Evolutionary conservation across 2,888 invertebrate species (phyloP).

Genomic region (Synanthedon vespiformis): DNA sequence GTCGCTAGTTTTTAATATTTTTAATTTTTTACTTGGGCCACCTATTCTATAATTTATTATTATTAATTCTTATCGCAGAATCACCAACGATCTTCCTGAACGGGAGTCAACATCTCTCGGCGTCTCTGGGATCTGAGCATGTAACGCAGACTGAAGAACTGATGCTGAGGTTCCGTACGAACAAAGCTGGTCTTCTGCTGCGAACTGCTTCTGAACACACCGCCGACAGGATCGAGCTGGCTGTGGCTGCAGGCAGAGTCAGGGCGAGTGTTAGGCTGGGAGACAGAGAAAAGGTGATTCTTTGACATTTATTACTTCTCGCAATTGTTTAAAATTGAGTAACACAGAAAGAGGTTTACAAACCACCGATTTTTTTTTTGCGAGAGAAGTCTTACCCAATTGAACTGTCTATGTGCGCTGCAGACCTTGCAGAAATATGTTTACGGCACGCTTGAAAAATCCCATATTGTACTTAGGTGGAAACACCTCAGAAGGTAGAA

Average conservation of each 20-base stretch:
- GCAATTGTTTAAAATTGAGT: neutral
- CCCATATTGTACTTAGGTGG: no score
- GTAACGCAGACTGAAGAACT: conserved; percentile 92
- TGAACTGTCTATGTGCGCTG: no score
- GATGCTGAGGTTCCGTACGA: conserved; percentile 86
- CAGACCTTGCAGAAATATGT: no score
- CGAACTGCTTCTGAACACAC: conserved; percentile 84
- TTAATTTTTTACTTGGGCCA: no score
- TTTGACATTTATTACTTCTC: neutral
- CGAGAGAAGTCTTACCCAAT: no score
- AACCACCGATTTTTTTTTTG: no score
- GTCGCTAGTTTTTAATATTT: no score
- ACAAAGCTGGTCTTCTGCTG: conserved; percentile 80
- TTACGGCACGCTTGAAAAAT: no score
- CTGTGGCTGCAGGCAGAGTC: conserved; percentile 85
- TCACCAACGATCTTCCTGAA: conserved; percentile 89
- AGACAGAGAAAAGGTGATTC: conserved; percentile 82
- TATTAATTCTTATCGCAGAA: conserved; percentile 66
- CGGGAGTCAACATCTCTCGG: conserved; percentile 88
- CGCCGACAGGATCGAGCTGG: conserved; percentile 86
- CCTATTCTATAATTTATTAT: no score
- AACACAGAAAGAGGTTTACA: neutral
- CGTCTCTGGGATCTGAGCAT: conserved; percentile 79
- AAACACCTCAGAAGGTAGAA: no score
- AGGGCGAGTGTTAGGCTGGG: conserved; percentile 85